Evolutionary conservation across 2,888 invertebrate species (phyloP).

Genomic region (Gerris lacustris): DNA sequence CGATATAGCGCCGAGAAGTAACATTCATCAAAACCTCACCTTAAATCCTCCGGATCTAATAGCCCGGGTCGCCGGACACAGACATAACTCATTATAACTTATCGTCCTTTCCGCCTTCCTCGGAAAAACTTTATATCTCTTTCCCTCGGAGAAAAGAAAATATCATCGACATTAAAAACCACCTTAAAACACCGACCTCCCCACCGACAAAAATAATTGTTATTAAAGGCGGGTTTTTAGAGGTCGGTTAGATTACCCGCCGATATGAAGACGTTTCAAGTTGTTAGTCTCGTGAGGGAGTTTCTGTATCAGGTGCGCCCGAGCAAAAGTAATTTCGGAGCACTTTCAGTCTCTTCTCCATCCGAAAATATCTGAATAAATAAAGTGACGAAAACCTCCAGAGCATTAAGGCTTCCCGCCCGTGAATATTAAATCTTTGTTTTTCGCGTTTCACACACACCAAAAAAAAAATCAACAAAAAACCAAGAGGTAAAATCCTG

Average conservation of each 20-base stretch:
- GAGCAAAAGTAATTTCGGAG: background rate
- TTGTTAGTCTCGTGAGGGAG: no score
- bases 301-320: background rate
- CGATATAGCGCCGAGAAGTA: background rate
- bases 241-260: background rate
- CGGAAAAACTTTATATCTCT: background rate
- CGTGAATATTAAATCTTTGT: background rate
- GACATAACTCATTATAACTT: conserved; percentile 5
- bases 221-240: background rate
- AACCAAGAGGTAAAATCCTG: no score
- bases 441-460: background rate
- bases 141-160: background rate
- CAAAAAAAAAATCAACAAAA: background rate
- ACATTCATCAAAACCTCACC: conserved; percentile 5
- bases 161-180: background rate
- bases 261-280: background rate
- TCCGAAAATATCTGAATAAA: background rate
- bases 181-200: background rate
- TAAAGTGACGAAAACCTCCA: background rate
- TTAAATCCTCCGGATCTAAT: background rate
- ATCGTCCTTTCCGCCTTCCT: background rate
- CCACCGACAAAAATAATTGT: background rate
- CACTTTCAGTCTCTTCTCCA: background rate
- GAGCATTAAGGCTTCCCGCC: background rate
- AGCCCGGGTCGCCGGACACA: background rate